A percentile compares a stretch with the other conserved stretches of the same genome.
phyloP scores from a whole-genome alignment of 2,797 vertebrate species.

The Peromyscus attwateri region DNA sequence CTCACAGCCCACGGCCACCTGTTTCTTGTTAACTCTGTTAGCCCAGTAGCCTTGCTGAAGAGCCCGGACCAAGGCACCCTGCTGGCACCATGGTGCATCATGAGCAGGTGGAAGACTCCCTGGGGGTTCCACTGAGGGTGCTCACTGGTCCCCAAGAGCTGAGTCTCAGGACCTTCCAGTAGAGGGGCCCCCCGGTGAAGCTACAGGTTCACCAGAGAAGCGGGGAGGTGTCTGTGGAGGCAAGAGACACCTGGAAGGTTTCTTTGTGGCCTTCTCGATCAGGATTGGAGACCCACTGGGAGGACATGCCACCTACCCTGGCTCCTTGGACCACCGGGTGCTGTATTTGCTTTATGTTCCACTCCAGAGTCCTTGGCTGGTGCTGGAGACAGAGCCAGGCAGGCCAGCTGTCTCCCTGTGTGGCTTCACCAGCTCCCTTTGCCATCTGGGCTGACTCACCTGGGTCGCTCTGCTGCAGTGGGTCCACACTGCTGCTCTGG shows the following conservation, averaged over 20 bases:
- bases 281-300: fast-evolving
- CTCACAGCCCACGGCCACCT: background rate
- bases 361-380: too few species aligned
- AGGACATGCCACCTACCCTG: background rate
- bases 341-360: fast-evolving
- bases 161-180: background rate
- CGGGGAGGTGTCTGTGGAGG: background rate
- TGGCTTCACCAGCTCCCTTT: fast-evolving
- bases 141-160: background rate
- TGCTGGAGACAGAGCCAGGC: fast-evolving
- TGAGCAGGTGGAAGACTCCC: background rate
- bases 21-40: background rate
- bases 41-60: constrained; percentile 22
- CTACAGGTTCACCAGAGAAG: background rate
- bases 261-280: fast-evolving
- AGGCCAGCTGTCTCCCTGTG: background rate
- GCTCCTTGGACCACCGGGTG: fast-evolving
- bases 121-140: background rate
- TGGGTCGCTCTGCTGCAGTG: background rate
- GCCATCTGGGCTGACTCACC: background rate
- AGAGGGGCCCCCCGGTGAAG: background rate
- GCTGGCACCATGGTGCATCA: constrained; percentile 53
- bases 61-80: background rate
- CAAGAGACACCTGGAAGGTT: background rate
- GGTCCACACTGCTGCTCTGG: background rate